Base-by-base conservation (phyloP, 2,888 invertebrate species). In the Cataglyphis altisquamis region DNA sequence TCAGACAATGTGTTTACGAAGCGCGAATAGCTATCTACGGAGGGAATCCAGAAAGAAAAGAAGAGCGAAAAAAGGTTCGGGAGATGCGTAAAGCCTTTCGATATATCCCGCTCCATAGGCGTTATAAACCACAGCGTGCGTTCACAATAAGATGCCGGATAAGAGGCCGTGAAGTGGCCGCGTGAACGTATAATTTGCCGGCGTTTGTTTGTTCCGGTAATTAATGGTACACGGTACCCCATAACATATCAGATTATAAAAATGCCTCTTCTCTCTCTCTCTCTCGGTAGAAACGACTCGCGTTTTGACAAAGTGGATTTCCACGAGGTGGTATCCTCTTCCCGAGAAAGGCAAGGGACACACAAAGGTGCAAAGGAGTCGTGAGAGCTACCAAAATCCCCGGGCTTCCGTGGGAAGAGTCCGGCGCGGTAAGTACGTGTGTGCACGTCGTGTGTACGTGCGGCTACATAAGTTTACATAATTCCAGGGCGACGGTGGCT, bases 231-330 rank as follows among this genome's bases (percentile, higher is more conserved):
- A 57, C 78, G 82, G 21, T 82, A 67, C 67, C 67, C 78, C 66
- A 70, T 82, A 82, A 86, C 74, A 60, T 68, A 84, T 72, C 73
- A 68, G 62, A 81, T 80, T 80, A 64, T 84, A 82, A 74, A 83
- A 81, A 48, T 57, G 45, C n/a, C 25, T 25, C 10, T 18, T 25
- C 32, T 45, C 66, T 29, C 15, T 62, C 21, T n/a, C 32, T 68
- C 68, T 52, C 72, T n/a, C n/a, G n/a, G 8, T 52, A n/a, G 52
- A 67, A 60, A 68, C 57, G 57, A 57, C 68, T 62, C 74, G 66
- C 70, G 82, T 62, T 84, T 82, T 88, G 88, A 88, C 88, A 88
- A 87, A 88, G 82, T 87, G 84, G 81, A 88, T 86, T 88, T 83
- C 70, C 84, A 85, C 68, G 70, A 60, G 66, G 55, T 39, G 64